Evolutionary conservation across 2,888 invertebrate species (phyloP).

Genomic region (Chloromyia formosa): DNA sequence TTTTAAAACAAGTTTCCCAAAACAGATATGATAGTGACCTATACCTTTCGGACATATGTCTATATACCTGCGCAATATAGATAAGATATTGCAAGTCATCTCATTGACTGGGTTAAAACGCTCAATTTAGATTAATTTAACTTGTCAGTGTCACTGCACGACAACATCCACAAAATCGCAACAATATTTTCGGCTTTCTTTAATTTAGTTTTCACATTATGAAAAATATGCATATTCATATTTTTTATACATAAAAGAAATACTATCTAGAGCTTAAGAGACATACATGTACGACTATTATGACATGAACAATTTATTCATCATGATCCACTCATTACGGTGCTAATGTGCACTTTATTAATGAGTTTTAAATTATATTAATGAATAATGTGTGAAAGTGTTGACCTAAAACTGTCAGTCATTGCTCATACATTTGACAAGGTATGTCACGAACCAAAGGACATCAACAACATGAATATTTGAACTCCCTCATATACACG

Average conservation of each 20-base stretch:
- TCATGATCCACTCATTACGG: background rate
- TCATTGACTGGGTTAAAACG: background rate
- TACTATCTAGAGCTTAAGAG: no score
- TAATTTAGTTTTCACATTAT: no score
- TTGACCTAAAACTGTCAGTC: slow-evolving; percentile 24
- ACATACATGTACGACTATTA: background rate
- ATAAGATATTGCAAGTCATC: slow-evolving; percentile 12
- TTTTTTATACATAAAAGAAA: no score
- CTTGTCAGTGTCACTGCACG: background rate
- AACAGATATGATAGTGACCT: no score
- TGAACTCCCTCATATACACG: background rate
- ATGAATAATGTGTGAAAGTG: background rate
- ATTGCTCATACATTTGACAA: background rate
- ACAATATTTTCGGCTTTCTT: no score
- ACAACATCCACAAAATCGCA: background rate
- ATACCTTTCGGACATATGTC: no score
- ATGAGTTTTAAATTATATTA: background rate
- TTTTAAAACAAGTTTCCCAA: no score
- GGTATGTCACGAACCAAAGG: background rate
- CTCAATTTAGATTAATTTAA: slow-evolving; percentile 4
- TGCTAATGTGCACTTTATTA: background rate
- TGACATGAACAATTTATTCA: slow-evolving; percentile 17
- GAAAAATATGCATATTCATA: no score
- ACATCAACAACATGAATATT: slow-evolving; percentile 1
- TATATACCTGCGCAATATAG: no score